Evolutionary conservation across 2,888 invertebrate species (phyloP), one percentile per base, ranked within the genome.

Genomic region (Chalcis sispes): DNA sequence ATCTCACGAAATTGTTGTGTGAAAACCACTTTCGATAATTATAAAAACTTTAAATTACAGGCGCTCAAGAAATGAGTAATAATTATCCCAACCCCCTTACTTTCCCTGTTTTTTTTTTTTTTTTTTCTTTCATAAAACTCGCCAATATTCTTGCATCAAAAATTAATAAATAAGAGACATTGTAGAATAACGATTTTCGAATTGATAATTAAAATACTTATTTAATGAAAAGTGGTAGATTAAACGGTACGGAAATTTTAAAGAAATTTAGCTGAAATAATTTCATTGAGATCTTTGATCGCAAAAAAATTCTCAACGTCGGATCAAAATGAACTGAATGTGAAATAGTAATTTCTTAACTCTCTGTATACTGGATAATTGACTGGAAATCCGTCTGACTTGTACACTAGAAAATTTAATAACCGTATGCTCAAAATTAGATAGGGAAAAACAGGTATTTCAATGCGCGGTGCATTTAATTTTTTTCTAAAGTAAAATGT

Each of bases 21-120:
- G 40, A 56, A 56, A 65, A 72, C 42, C 15, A 64, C 56, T 72
- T 72, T 72, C 56, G 46, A 54, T 71, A 71, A 58, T 71, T 61
- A 71, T 27, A 36, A 62, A 56, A 27, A 25, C n/a, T 54, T 27
- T 8, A 52, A 71, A 71, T 71, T 71, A 32, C 32, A 62, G 20
- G 62, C 29, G 62, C 54, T 59, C 61, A 23, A 52, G 42, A 54
- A 62, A 40, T 62, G 29, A 25, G 15, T 54, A 62, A 61, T 71
- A 62, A 62, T 42, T 54, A 29, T 2, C 27, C 4, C n/a, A 32
- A 48, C n/a, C 42, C 3, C 7, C 46, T 46, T 27, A 27, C n/a
- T 62, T 46, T 32, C 25, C 10, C 36, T 36, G 10, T 36, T 36
- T 36, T 36, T 36, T n/a, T n/a, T 36, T 36, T 36, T 36, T 10